A percentile compares a stretch with the other conserved stretches of the same genome.
Evolutionary conservation across 2,888 invertebrate genomes (phyloP).

Genomic region (Calephelis perditalis): DNA sequence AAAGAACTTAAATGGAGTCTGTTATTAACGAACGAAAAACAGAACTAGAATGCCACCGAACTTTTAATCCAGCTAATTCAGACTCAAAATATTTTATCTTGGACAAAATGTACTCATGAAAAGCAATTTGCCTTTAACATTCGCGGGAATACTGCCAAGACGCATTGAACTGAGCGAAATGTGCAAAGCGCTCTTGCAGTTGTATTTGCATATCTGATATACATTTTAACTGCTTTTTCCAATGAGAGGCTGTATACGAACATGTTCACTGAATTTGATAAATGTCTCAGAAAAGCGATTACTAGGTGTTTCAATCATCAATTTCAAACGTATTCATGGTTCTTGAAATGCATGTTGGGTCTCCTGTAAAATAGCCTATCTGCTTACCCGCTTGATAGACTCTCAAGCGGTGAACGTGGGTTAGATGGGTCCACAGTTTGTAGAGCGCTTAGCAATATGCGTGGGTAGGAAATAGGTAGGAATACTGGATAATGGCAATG

Average conservation of each 20-base stretch:
- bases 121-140: slow-evolving; percentile 34
- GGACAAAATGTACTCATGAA: slow-evolving; percentile 32
- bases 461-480: no score
- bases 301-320: no score
- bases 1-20: no score
- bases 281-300: neutral
- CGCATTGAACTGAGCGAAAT: slow-evolving; percentile 22
- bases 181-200: slow-evolving; percentile 25
- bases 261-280: slow-evolving; percentile 5
- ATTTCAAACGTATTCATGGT: no score
- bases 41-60: slow-evolving; percentile 1
- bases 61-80: slow-evolving; percentile 18
- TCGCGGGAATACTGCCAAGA: slow-evolving; percentile 31
- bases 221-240: slow-evolving; percentile 22
- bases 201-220: slow-evolving; percentile 30
- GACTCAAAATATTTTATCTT: slow-evolving; percentile 29
- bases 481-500: no score
- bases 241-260: slow-evolving; percentile 11
- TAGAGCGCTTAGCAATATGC: no score
- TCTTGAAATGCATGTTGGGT: no score
- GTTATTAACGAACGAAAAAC: neutral
- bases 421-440: no score
- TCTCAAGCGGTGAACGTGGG: no score
- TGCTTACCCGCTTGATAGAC: no score
- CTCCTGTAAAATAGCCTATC: no score